These are phyloP conservation scores for Melieria picta DNA, from an alignment of 2,888 invertebrate genomes.

Conservation along the genomic window DNA sequence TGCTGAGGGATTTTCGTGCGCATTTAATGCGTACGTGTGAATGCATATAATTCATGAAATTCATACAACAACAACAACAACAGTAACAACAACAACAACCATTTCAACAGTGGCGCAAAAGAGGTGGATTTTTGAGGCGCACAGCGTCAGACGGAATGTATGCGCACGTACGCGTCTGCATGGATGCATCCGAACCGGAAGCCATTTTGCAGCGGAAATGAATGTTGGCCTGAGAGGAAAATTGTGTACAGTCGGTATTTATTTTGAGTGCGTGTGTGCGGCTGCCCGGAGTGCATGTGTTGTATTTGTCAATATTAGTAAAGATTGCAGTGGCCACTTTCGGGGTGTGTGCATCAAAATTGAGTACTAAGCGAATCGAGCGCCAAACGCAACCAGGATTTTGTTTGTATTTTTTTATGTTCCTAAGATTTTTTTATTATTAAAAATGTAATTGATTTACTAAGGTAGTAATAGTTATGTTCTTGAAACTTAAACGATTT, in stretches of 20 bases:
- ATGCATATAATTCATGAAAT: constrained; percentile 42
- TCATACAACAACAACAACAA: constrained; percentile 26
- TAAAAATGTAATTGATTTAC: constrained; percentile 54
- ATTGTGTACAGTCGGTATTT: constrained; percentile 9
- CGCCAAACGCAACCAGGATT: too few species aligned
- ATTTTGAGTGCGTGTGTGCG: not conserved
- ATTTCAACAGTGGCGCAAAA: not conserved
- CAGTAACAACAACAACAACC: not conserved
- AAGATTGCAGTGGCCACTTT: too few species aligned
- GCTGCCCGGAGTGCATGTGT: too few species aligned
- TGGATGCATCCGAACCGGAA: constrained; percentile 21
- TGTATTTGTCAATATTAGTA: too few species aligned
- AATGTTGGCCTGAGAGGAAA: constrained; percentile 29
- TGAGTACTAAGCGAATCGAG: too few species aligned
- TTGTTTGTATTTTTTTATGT: too few species aligned
- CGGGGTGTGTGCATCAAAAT: too few species aligned
- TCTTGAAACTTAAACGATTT: constrained; percentile 76
- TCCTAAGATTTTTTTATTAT: too few species aligned
- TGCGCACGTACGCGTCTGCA: not conserved
- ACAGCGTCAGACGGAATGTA: not conserved
- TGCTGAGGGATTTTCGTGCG: constrained; percentile 30
- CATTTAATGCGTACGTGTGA: constrained; percentile 41
- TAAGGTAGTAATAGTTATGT: constrained; percentile 68
- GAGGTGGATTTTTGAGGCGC: not conserved
- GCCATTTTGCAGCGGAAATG: constrained; percentile 36